These are phyloP conservation scores for Brienomyrus longianalis DNA, from an alignment of 2,113 vertebrate genomes.

Conservation along the genomic window DNA sequence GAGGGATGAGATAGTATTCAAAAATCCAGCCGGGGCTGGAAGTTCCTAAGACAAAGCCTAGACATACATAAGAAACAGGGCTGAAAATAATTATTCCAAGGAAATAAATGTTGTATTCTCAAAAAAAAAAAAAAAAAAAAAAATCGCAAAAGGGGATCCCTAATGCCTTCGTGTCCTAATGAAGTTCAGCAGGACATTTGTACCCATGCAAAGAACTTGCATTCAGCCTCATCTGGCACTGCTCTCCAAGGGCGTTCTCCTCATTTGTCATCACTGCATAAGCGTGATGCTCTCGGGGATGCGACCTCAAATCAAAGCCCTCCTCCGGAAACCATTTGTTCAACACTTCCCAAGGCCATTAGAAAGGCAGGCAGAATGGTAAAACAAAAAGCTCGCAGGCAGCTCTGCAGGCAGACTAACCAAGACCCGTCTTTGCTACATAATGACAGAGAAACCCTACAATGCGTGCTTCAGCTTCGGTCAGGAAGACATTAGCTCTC, in stretches of 20 bases:
- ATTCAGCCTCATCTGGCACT: not conserved
- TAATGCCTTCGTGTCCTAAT: not conserved
- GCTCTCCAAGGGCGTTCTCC: not conserved
- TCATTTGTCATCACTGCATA: not conserved
- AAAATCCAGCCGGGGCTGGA: not conserved
- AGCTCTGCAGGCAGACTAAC: not conserved
- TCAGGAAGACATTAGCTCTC: not conserved
- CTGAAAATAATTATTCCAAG: not conserved
- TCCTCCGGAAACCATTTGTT: not conserved
- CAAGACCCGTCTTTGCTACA: not conserved
- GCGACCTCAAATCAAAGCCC: conserved; percentile 10
- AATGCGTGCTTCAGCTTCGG: not conserved
- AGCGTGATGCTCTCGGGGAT: not conserved
- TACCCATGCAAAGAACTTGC: not conserved
- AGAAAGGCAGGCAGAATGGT: not conserved
- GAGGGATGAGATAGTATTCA: not conserved
- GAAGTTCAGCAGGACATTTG: not conserved
- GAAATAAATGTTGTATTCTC: not conserved
- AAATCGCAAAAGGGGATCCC: not conserved
- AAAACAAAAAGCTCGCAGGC: not conserved
- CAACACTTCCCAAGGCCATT: not conserved
- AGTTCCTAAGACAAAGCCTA: not conserved
- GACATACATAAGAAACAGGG: not conserved
- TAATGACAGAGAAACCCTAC: not conserved
- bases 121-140: not conserved